Conservation (phyloP, 2,888 invertebrate genomes). For the Lepas anatifera region DNA sequence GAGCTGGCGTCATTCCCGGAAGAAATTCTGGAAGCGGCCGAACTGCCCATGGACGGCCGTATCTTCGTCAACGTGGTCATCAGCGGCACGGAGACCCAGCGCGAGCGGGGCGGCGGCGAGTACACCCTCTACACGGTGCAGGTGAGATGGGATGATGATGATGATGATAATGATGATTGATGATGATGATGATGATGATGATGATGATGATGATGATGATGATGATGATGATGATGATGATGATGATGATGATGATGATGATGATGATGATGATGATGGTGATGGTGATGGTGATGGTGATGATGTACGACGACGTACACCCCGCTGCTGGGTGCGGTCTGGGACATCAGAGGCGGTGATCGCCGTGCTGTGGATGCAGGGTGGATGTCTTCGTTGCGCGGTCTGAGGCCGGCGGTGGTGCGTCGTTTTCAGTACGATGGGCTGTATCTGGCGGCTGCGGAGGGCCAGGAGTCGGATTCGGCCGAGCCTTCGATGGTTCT, state of each 20-base stretch:
- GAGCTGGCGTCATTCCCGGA: slow-evolving; percentile 13
- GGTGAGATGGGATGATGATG: too few species aligned
- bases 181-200: too few species aligned
- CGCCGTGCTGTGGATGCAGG: too few species aligned
- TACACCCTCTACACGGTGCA: slow-evolving; percentile 33
- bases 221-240: too few species aligned
- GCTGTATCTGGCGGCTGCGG: slow-evolving; percentile 27
- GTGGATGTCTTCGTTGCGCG: too few species aligned
- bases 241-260: too few species aligned
- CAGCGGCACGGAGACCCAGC: slow-evolving; percentile 31
- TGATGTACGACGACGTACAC: not conserved
- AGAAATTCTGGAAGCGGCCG: slow-evolving; percentile 23
- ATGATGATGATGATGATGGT: too few species aligned
- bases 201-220: too few species aligned
- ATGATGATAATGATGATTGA: too few species aligned
- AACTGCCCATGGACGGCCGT: slow-evolving; percentile 27
- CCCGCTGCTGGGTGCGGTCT: too few species aligned
- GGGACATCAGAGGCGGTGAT: too few species aligned
- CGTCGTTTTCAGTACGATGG: slow-evolving; percentile 32
- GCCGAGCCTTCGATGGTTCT: slow-evolving; percentile 28
- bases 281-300: not conserved
- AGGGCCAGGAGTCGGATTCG: slow-evolving; percentile 20
- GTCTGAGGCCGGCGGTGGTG: too few species aligned
- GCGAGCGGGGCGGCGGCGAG: slow-evolving; percentile 29
- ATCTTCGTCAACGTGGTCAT: slow-evolving; percentile 31